phyloP scores from a whole-genome alignment of 2,888 invertebrate species.

The Ferrisia virgata region DNA sequence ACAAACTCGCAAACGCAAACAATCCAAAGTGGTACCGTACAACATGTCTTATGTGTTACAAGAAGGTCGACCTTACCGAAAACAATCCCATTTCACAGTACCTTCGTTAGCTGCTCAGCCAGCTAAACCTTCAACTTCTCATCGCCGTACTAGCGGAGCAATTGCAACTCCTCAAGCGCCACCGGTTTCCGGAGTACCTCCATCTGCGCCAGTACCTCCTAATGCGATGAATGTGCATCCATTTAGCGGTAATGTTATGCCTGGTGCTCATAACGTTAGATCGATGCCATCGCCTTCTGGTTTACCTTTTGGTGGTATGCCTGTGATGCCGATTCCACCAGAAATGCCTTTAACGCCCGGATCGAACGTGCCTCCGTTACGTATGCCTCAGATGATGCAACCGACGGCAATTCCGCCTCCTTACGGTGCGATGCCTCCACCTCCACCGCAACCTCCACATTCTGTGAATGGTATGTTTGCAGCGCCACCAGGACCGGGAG shows the following conservation, averaged over 20 bases:
- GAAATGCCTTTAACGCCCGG: not conserved
- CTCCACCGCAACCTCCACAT: not conserved
- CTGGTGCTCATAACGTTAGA: not conserved
- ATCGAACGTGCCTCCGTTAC: not conserved
- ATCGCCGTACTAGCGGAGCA: constrained; percentile 42
- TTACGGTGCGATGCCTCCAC: not conserved
- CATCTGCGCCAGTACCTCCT: constrained; percentile 52
- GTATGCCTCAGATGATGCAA: not conserved
- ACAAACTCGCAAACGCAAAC: not conserved
- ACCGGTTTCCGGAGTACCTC: constrained; percentile 13
- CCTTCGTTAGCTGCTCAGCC: not conserved
- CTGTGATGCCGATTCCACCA: not conserved
- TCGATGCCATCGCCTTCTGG: not conserved
- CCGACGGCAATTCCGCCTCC: not conserved
- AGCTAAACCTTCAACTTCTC: constrained; percentile 7
- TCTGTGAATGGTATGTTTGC: constrained; percentile 1
- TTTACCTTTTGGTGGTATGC: not conserved
- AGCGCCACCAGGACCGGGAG: not conserved
- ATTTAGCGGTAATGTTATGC: not conserved
- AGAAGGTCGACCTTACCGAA: not conserved
- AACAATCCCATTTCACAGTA: not conserved
- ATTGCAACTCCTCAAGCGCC: not conserved
- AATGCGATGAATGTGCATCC: constrained; percentile 50
- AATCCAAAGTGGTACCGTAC: not conserved
- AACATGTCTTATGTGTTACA: not conserved